Base-by-base conservation (phyloP, 2,797 vertebrate genomes). In the Vultur gryphus region DNA sequence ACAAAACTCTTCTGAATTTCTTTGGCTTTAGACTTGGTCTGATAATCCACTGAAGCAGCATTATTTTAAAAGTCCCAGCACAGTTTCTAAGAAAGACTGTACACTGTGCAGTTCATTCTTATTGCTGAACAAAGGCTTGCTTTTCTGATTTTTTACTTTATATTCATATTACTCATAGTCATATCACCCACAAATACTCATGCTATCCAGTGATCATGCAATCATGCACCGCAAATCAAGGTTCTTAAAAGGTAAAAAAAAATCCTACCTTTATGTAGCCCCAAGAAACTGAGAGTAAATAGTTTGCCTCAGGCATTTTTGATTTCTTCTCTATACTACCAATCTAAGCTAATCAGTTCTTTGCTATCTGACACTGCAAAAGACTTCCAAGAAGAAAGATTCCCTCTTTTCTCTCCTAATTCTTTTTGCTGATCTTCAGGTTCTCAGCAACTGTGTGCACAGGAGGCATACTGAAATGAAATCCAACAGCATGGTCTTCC, bases 241-340 rank as follows among this genome's bases (percentile, higher is more conserved):
- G 71, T 79, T 84, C 91, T 96, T 89, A 92, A 96, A 96, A 76
- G 29, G 58, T 75, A 85, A 94, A 97, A 97, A 33, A 72, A 97
- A 94, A 92, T 97, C 99, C 99, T 99, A 99, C 99, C 99, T 99
- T 99, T 98, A 99, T 99, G 98, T 99, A 99, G 97, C 99, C 99
- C 99, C 99, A 99, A 85, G 99, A 99, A 97, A 99, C 99, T 96
- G 99, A 99, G 64, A 99, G 98, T 95, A 99, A 99, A 98, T 99
- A 99, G 97, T 99, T 99, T 95, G 98, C 98, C 98, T 99, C 99
- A 98, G 99, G 99, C 99, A 99, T 99, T 99, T 99, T 99, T 98
- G 98, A 96, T 95, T 67, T 83, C 87, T 75, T 73, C 44, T 3
- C 59, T 91, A 76, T 96, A 83, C 66, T 96, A 90, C 62, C 58